phyloP scores from a whole-genome alignment of 2,888 invertebrate species.

The Polyploca ridens region DNA sequence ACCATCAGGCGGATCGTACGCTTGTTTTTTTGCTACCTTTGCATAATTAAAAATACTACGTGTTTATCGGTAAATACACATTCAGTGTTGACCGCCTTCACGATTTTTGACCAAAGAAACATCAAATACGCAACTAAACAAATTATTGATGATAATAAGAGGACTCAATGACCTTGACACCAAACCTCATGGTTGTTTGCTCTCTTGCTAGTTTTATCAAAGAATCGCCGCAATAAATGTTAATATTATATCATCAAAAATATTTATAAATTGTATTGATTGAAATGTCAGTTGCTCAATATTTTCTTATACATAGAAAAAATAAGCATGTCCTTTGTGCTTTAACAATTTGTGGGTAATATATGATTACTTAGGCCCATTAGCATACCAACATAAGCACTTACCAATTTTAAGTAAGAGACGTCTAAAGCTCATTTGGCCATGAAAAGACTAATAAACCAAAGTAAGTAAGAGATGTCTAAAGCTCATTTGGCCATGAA shows the following conservation, averaged over 20 bases:
- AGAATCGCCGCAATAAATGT: constrained; percentile 39
- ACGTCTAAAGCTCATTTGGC: too few species aligned
- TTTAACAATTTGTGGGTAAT: too few species aligned
- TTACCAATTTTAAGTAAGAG: too few species aligned
- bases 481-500: too few species aligned
- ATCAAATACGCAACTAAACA: constrained; percentile 20
- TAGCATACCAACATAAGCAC: too few species aligned
- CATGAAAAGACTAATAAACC: too few species aligned
- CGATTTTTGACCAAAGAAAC: constrained; percentile 2
- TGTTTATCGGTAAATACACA: background rate
- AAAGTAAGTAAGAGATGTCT: too few species aligned
- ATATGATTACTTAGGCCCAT: too few species aligned
- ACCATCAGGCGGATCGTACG: too few species aligned
- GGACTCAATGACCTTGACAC: constrained; percentile 64
- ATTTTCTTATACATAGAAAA: background rate
- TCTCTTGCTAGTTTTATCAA: constrained; percentile 34
- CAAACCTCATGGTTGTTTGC: constrained; percentile 52
- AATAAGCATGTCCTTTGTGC: too few species aligned
- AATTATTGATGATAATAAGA: constrained; percentile 18
- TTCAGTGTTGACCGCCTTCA: background rate
- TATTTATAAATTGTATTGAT: constrained; percentile 25
- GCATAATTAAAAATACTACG: background rate
- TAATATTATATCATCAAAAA: constrained; percentile 35
- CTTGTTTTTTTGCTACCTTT: too few species aligned
- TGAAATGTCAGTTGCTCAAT: background rate